These are phyloP conservation scores for Entomyzon cyanotis DNA, from an alignment of 2,113 vertebrate species.

Conservation along the genomic window DNA sequence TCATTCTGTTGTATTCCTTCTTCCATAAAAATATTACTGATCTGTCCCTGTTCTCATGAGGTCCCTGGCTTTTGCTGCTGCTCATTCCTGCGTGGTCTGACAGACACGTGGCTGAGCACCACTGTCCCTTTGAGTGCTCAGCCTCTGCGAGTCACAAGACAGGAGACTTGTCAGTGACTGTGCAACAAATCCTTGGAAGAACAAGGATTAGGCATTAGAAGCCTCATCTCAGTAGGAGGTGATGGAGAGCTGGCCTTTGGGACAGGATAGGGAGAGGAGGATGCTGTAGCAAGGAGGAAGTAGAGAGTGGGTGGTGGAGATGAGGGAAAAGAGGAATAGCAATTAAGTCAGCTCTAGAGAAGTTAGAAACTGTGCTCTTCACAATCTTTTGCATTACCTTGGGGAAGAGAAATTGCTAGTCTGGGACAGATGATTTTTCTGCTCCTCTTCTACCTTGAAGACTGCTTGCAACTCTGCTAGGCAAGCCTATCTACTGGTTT, in stretches of 20 bases:
- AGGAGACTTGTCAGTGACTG: background rate
- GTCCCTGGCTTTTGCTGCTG: background rate
- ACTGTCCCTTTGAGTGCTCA: background rate
- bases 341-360: background rate
- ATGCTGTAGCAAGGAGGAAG: background rate
- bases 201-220: background rate
- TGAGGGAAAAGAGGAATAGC: background rate
- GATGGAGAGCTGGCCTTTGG: background rate
- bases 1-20: background rate
- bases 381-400: background rate
- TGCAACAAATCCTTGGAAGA: accelerated
- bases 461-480: background rate
- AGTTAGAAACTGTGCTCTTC: background rate
- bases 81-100: accelerated
- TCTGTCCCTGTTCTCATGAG: background rate
- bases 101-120: accelerated
- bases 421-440: background rate
- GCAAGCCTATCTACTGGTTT: background rate
- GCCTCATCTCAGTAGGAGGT: background rate
- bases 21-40: background rate
- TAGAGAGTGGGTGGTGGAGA: background rate
- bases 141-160: background rate
- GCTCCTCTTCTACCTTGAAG: background rate
- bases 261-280: background rate
- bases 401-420: background rate